These are phyloP conservation scores for Notodonta ziczac DNA, from an alignment of 2,888 invertebrate genomes.

Conservation along the genomic window DNA sequence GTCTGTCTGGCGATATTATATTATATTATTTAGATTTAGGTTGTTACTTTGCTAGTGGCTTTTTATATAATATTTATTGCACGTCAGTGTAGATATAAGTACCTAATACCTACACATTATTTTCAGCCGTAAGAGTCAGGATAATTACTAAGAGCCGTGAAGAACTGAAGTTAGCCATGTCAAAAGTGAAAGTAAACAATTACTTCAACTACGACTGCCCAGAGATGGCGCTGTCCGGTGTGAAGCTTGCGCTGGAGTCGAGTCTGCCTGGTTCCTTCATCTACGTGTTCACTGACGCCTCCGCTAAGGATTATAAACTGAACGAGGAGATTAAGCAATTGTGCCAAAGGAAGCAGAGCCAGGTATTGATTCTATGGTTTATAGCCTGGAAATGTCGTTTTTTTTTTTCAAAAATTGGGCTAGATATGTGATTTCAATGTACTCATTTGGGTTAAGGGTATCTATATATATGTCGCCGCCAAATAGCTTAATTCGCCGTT, in stretches of 20 bases:
- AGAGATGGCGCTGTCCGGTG: conserved; percentile 32
- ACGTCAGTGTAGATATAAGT: too few species aligned
- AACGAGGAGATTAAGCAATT: conserved; percentile 24
- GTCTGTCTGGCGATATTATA: too few species aligned
- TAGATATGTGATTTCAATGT: too few species aligned
- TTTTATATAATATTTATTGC: too few species aligned
- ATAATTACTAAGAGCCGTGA: background rate
- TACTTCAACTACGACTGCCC: conserved; percentile 23
- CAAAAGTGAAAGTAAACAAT: background rate
- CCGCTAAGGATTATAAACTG: conserved; percentile 28
- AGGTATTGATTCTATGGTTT: conserved; percentile 18
- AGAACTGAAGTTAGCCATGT: background rate
- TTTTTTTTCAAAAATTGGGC: too few species aligned
- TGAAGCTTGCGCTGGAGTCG: conserved; percentile 26
- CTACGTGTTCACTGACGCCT: conserved; percentile 42
- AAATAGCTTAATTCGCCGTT: too few species aligned
- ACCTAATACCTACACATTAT: background rate
- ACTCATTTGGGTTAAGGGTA: too few species aligned
- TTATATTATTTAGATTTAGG: too few species aligned
- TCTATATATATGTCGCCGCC: too few species aligned
- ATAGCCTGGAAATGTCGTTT: too few species aligned
- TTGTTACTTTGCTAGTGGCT: too few species aligned
- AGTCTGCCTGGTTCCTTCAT: conserved; percentile 35
- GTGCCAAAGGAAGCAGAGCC: conserved; percentile 27
- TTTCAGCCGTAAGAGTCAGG: background rate